Evolutionary conservation across 2,113 vertebrate species (phyloP).

Genomic region (Megalops atlanticus): DNA sequence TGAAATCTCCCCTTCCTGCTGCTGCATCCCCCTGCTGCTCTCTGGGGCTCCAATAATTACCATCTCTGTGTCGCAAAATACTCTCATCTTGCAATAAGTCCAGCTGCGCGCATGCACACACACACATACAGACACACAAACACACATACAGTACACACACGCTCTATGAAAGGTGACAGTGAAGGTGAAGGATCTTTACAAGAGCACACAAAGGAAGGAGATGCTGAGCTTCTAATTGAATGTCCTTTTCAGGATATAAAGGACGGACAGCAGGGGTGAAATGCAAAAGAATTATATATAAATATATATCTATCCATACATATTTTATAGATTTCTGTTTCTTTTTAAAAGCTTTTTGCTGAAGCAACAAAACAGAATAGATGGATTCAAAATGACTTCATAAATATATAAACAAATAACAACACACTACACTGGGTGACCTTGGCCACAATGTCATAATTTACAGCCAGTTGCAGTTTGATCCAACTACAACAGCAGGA

Average conservation of each 20-base stretch:
- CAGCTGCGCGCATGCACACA: not conserved
- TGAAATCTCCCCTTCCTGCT: not conserved
- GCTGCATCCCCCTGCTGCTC: not conserved
- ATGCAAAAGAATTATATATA: not conserved
- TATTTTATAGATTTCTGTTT: not conserved
- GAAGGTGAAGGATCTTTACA: constrained; percentile 3
- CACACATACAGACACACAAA: constrained; percentile 10
- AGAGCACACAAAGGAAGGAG: not conserved
- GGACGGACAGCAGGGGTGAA: not conserved
- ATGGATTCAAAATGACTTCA: not conserved
- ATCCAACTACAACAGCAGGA: constrained; percentile 17
- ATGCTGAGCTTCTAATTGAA: not conserved
- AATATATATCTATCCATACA: not conserved
- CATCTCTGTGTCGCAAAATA: not conserved
- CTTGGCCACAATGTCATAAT: constrained; percentile 22
- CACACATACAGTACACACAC: constrained; percentile 39
- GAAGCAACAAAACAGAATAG: constrained; percentile 15
- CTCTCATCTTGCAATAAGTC: not conserved
- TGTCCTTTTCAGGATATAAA: not conserved
- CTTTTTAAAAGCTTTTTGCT: constrained; percentile 12
- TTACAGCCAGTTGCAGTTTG: constrained; percentile 20
- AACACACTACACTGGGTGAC: not conserved
- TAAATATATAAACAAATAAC: constrained; percentile 25
- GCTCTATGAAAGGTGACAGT: constrained; percentile 37
- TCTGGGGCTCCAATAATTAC: constrained; percentile 14